Conservation (phyloP, 1,140 invertebrate species). For the Wiebesia pumilae region DNA sequence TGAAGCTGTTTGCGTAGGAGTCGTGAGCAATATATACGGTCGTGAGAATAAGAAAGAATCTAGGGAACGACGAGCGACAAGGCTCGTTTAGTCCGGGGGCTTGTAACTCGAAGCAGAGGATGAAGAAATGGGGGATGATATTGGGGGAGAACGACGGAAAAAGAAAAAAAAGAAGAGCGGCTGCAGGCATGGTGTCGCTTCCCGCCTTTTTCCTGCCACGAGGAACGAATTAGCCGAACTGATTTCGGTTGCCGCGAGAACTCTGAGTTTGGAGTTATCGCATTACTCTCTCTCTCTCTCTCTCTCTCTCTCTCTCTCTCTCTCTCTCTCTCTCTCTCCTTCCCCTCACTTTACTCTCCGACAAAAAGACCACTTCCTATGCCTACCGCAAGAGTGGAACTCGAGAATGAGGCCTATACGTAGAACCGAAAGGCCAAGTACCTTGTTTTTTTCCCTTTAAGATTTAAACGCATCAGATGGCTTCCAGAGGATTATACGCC, state of each 20-base stretch:
- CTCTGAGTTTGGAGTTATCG: conserved; percentile 26
- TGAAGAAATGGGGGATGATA: background rate
- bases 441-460: background rate
- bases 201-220: conserved; percentile 31
- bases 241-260: conserved; percentile 27
- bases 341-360: too few relatives aligned
- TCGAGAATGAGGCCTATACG: conserved; percentile 8
- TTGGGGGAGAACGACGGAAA: background rate
- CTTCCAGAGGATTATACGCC: background rate
- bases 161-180: background rate
- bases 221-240: conserved; percentile 47
- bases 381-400: conserved; percentile 20
- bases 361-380: conserved; percentile 18
- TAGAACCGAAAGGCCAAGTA: background rate
- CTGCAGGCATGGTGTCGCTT: conserved; percentile 4
- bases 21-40: background rate
- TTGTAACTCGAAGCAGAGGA: conserved; percentile 27
- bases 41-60: conserved; percentile 43
- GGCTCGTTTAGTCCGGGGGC: conserved; percentile 47
- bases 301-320: background rate
- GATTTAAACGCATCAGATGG: background rate
- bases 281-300: background rate
- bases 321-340: conserved; percentile 11
- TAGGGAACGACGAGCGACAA: conserved; percentile 38
- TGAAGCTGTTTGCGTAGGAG: conserved; percentile 33